Evolutionary conservation across 1,140 invertebrate species (phyloP).

Genomic region (Asobara japonica): DNA sequence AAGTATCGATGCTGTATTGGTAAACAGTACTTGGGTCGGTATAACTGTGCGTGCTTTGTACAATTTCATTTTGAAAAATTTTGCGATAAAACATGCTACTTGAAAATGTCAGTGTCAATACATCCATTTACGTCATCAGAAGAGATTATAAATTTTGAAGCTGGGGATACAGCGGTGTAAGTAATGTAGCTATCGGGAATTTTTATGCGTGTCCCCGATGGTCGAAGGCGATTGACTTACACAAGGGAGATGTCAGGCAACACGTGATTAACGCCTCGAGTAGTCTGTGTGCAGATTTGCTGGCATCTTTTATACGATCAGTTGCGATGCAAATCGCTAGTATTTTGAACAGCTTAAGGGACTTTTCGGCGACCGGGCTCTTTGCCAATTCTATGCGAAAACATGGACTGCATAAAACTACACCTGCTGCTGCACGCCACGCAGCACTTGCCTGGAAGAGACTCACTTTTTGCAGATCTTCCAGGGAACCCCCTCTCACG

Average conservation of each 20-base stretch:
- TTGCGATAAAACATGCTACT: too few relatives aligned
- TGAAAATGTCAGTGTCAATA: too few relatives aligned
- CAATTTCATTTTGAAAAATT: too few relatives aligned
- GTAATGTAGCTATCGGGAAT: too few relatives aligned
- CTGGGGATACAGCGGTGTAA: too few relatives aligned
- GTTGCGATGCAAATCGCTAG: slow-evolving; percentile 53
- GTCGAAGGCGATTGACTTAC: too few relatives aligned
- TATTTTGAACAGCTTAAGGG: slow-evolving; percentile 46
- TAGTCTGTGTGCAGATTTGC: slow-evolving; percentile 58
- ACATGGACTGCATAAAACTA: slow-evolving; percentile 70
- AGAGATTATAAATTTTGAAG: too few relatives aligned
- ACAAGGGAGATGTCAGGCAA: slow-evolving; percentile 56
- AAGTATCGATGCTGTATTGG: too few relatives aligned
- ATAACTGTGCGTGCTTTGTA: too few relatives aligned
- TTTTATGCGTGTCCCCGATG: too few relatives aligned
- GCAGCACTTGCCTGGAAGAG: slow-evolving; percentile 60
- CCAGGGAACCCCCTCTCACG: not conserved
- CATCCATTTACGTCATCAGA: too few relatives aligned
- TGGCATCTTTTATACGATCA: slow-evolving; percentile 54
- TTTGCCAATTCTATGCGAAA: slow-evolving; percentile 64
- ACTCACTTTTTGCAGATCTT: slow-evolving; percentile 38
- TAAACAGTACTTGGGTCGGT: too few relatives aligned
- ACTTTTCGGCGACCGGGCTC: slow-evolving; percentile 47
- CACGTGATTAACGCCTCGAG: slow-evolving; percentile 63
- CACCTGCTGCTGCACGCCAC: slow-evolving; percentile 70